These are phyloP conservation scores for Nyctibius bracteatus DNA, from an alignment of 2,113 vertebrate genomes.

Conservation along the genomic window DNA sequence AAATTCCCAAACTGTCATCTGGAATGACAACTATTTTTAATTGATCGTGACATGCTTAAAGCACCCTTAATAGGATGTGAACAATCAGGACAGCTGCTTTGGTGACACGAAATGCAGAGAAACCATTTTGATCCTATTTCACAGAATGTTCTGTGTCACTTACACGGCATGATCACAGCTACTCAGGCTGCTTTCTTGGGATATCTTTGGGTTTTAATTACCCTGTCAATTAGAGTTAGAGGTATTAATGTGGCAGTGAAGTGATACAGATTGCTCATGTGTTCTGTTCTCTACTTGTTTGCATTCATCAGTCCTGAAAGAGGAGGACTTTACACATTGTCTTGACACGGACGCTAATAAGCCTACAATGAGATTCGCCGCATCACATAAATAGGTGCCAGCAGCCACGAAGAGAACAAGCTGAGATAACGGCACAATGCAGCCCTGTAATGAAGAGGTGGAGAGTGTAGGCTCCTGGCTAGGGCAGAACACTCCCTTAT, in stretches of 20 bases:
- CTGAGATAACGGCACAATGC: neutral
- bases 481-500: neutral
- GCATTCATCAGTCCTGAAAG: slow-evolving; percentile 7
- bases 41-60: slow-evolving; percentile 19
- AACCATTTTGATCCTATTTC: slow-evolving; percentile 30
- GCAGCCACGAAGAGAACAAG: slow-evolving; percentile 8
- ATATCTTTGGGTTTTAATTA: slow-evolving; percentile 44
- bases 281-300: slow-evolving; percentile 33
- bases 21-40: slow-evolving; percentile 30
- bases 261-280: neutral
- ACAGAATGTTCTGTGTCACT: neutral
- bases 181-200: neutral
- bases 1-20: neutral
- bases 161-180: neutral
- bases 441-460: neutral
- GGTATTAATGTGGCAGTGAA: slow-evolving; percentile 25
- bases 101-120: slow-evolving; percentile 8
- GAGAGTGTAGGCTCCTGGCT: neutral
- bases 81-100: slow-evolving; percentile 23
- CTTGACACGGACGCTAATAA: slow-evolving; percentile 40
- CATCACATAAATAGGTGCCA: slow-evolving; percentile 20
- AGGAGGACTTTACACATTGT: slow-evolving; percentile 16
- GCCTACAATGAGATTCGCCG: neutral
- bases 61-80: slow-evolving; percentile 15
- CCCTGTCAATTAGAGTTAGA: slow-evolving; percentile 55